These are phyloP conservation scores for Callipepla californica DNA, from an alignment of 2,113 vertebrate genomes.

Conservation along the genomic window DNA sequence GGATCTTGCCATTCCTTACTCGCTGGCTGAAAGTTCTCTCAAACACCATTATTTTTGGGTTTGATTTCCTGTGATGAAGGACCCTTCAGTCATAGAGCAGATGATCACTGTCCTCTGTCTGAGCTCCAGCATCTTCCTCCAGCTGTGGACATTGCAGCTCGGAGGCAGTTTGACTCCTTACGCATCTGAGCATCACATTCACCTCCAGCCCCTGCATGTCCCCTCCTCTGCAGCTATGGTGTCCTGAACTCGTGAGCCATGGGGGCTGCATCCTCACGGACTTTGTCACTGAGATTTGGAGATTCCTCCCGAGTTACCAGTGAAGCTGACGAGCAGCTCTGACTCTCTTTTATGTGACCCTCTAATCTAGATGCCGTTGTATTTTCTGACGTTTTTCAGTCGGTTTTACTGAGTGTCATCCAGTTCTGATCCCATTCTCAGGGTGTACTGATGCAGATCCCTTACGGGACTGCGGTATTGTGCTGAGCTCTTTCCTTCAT, in stretches of 20 bases:
- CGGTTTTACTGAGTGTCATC: not conserved
- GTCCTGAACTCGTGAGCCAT: not conserved
- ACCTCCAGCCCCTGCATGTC: not conserved
- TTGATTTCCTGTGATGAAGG: not conserved
- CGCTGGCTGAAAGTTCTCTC: not conserved
- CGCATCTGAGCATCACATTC: not conserved
- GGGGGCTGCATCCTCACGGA: not conserved
- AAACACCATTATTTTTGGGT: not conserved
- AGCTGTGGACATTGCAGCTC: not conserved
- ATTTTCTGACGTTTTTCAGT: not conserved
- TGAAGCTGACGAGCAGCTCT: not conserved
- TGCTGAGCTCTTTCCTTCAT: not conserved
- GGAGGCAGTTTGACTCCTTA: not conserved
- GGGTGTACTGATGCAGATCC: not conserved
- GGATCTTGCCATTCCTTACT: not conserved
- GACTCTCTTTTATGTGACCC: not conserved
- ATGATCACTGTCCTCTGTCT: not conserved
- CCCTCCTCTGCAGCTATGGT: not conserved
- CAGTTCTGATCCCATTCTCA: not conserved
- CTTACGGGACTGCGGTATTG: not conserved
- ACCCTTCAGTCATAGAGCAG: not conserved
- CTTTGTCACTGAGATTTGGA: not conserved
- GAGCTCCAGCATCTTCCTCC: not conserved
- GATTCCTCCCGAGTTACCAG: not conserved
- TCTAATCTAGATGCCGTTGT: not conserved